Evolutionary conservation across 53 echinoderm and acorn worm genomes (phyloP).

Genomic region (Actinopyga echinites): DNA sequence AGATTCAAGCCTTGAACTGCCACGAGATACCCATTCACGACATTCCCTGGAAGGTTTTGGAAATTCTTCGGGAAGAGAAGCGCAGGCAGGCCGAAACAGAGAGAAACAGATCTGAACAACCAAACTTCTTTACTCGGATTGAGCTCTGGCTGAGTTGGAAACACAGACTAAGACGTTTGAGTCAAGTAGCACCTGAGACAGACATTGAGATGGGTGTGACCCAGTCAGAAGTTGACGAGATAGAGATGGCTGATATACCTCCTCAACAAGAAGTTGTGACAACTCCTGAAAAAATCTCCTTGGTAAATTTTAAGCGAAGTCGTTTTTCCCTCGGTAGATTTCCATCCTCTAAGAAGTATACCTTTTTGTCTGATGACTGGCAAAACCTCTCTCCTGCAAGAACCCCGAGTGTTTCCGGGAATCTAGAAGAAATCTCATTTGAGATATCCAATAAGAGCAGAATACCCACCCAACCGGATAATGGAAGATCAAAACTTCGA

Average conservation of each 20-base stretch:
- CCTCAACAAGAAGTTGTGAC: background rate
- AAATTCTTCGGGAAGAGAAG: constrained; percentile 8
- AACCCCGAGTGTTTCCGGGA: background rate
- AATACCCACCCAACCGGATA: no score
- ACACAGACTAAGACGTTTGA: background rate
- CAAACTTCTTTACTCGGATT: background rate
- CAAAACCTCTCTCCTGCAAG: background rate
- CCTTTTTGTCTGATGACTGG: background rate
- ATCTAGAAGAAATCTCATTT: background rate
- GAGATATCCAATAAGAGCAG: background rate
- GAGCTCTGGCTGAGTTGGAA: background rate
- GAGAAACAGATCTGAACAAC: background rate
- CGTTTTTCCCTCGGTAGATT: background rate
- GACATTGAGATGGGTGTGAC: background rate
- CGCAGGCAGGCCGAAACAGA: background rate
- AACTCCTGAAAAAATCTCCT: background rate
- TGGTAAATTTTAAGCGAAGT: constrained; percentile 3
- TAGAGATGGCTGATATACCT: background rate
- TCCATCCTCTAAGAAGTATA: background rate
- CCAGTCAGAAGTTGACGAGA: background rate
- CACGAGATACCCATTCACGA: background rate
- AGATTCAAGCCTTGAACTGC: background rate
- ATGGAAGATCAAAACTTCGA: background rate
- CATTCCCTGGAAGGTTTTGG: constrained; percentile 10
- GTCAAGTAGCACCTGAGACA: background rate